Percentiles rank a stretch among this genome's conserved stretches.
Conservation (phyloP, 1,140 invertebrate species). For the Aphidius gifuensis region DNA sequence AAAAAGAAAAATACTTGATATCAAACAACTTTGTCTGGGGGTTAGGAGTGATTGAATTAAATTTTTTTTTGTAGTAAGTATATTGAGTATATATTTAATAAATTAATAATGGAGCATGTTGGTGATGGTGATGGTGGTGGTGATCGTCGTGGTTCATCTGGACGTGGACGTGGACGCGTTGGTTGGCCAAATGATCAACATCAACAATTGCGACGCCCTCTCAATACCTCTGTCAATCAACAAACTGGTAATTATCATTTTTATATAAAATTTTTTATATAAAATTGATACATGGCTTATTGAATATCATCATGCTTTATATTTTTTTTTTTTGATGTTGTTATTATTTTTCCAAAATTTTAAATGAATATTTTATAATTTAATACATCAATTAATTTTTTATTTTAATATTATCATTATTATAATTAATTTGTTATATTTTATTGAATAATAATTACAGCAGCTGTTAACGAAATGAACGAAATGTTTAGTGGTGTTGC, state of each 20-base stretch:
- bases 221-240: background rate
- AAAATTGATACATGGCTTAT: too few relatives aligned
- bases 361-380: too few relatives aligned
- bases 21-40: background rate
- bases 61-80: background rate
- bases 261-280: background rate
- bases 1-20: too few relatives aligned
- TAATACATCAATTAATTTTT: background rate
- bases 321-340: slow-evolving; percentile 6
- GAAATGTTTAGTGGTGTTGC: slow-evolving; percentile 19
- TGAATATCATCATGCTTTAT: background rate
- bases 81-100: background rate
- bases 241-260: slow-evolving; percentile 14
- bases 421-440: background rate
- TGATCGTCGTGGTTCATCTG: slow-evolving; percentile 12
- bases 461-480: slow-evolving; percentile 16
- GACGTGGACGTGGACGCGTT: slow-evolving; percentile 18
- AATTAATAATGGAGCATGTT: slow-evolving; percentile 17
- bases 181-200: slow-evolving; percentile 11
- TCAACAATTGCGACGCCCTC: slow-evolving; percentile 18
- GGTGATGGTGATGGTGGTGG: slow-evolving; percentile 15
- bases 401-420: background rate
- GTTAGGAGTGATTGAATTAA: background rate
- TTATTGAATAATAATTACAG: background rate
- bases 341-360: slow-evolving; percentile 9